phyloP scores from a whole-genome alignment of 2,797 vertebrate species.

The Fratercula arctica region DNA sequence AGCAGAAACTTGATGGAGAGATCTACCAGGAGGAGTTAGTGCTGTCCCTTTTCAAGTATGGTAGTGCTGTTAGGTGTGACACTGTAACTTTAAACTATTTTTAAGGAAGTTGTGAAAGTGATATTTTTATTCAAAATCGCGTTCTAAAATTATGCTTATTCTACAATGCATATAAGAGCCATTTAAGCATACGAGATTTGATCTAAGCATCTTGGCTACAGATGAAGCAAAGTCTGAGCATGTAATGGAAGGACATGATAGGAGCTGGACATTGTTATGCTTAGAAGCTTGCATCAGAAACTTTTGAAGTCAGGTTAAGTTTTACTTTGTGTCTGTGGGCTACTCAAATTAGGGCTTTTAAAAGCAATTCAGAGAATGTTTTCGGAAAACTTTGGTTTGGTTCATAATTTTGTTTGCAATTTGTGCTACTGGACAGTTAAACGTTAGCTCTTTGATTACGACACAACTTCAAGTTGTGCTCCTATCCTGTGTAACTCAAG shows the following conservation, averaged over 20 bases:
- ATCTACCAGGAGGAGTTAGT: not conserved
- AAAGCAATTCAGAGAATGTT: not conserved
- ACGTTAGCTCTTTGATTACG: not conserved
- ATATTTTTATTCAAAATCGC: accelerated
- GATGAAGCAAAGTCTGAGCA: not conserved
- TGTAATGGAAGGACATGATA: accelerated
- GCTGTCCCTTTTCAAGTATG: accelerated
- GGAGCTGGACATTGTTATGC: not conserved
- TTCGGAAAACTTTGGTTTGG: not conserved
- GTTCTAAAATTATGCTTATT: not conserved
- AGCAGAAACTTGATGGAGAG: not conserved
- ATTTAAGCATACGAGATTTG: not conserved
- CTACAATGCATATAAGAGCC: not conserved
- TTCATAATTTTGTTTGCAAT: not conserved
- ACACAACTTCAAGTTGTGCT: not conserved
- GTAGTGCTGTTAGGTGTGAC: not conserved
- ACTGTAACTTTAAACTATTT: not conserved
- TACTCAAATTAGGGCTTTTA: not conserved
- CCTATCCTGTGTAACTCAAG: not conserved
- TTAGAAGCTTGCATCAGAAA: not conserved
- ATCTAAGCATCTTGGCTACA: accelerated
- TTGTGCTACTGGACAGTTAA: not conserved
- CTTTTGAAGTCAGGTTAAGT: not conserved
- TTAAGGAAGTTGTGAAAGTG: not conserved
- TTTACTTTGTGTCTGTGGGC: not conserved